Evolutionary conservation across 2,797 vertebrate genomes (phyloP).

Genomic region (Molothrus ater): DNA sequence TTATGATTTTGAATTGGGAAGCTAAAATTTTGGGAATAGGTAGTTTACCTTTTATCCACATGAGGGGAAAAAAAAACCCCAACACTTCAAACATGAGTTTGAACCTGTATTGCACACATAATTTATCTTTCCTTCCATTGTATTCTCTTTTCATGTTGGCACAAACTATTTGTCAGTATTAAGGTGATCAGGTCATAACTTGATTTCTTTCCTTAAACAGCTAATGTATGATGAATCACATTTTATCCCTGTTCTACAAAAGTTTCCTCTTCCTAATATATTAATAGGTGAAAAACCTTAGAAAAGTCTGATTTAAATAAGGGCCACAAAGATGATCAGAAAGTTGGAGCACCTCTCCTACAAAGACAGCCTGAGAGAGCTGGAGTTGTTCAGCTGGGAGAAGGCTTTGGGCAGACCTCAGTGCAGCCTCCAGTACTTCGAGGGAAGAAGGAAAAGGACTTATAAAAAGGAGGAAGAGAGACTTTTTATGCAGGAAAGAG

Average conservation of each 20-base stretch:
- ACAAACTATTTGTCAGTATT: neutral
- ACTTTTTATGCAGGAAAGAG: neutral
- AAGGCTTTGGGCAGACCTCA: neutral
- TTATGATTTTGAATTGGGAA: neutral
- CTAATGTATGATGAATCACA: neutral
- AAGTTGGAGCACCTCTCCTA: neutral
- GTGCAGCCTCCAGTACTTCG: neutral
- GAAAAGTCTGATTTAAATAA: neutral
- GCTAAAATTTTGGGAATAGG: neutral
- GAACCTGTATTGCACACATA: neutral
- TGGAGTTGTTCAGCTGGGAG: neutral
- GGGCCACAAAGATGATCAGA: neutral
- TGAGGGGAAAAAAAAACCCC: neutral
- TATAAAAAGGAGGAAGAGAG: neutral
- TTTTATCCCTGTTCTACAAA: neutral
- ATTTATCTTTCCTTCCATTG: neutral
- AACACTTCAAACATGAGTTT: neutral
- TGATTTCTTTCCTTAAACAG: neutral
- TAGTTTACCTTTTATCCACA: neutral
- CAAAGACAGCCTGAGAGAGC: accelerated
- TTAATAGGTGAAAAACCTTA: neutral
- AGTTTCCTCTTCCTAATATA: neutral
- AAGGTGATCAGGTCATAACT: neutral
- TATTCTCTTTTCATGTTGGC: neutral
- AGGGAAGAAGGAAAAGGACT: neutral